These are phyloP conservation scores for Druon quercuslanigerum DNA, from an alignment of 1,140 invertebrate species.

Conservation along the genomic window DNA sequence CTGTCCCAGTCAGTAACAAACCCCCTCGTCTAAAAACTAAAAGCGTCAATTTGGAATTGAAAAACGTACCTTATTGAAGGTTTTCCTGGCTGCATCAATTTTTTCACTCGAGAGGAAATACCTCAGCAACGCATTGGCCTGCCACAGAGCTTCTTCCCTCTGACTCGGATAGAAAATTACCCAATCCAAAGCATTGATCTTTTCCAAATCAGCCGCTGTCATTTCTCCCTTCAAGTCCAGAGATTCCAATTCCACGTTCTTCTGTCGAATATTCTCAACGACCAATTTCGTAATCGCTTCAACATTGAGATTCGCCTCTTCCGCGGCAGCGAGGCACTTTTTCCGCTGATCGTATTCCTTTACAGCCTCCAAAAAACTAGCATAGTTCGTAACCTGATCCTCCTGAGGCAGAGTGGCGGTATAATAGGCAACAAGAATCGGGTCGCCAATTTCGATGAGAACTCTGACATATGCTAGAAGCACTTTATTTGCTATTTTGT, in stretches of 20 bases:
- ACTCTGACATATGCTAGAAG: constrained; percentile 84
- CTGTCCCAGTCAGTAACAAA: too few species aligned
- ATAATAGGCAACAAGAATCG: constrained; percentile 90
- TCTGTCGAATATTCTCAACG: constrained; percentile 85
- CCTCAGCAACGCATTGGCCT: constrained; percentile 93
- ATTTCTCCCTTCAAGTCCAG: constrained; percentile 69
- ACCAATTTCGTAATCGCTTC: constrained; percentile 87
- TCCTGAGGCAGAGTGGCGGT: constrained; percentile 83
- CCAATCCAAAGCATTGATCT: constrained; percentile 93
- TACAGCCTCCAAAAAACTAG: constrained; percentile 85
- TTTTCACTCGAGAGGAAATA: constrained; percentile 84
- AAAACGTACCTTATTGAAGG: constrained; percentile 79
- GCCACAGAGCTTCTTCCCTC: constrained; percentile 86
- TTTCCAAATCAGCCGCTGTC: constrained; percentile 80
- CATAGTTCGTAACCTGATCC: constrained; percentile 86
- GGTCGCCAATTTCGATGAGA: constrained; percentile 84
- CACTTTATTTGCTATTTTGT: constrained; percentile 83
- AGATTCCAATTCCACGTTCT: constrained; percentile 57
- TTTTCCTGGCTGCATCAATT: constrained; percentile 81
- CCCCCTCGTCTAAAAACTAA: constrained; percentile 1
- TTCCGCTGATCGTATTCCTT: constrained; percentile 79
- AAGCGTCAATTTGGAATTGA: constrained; percentile 16
- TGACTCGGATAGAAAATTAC: constrained; percentile 87
- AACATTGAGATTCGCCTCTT: constrained; percentile 88
- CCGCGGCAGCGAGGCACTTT: constrained; percentile 80